phyloP scores from a whole-genome alignment of 2,113 vertebrate species.

The Calidris pygmaea region DNA sequence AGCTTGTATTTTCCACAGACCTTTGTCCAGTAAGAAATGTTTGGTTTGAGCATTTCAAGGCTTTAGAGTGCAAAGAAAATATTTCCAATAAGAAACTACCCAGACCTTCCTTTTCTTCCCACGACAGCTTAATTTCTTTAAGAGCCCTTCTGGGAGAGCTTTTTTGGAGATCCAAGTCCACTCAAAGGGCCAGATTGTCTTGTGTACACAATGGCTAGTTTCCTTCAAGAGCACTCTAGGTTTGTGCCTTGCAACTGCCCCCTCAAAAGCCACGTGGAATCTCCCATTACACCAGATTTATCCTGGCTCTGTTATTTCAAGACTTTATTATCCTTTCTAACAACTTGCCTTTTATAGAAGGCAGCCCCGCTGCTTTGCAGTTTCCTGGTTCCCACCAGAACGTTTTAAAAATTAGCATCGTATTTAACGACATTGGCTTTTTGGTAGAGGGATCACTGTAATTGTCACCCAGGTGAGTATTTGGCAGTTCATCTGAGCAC shows the following conservation, averaged over 20 bases:
- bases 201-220: background rate
- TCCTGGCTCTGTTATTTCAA: slow-evolving; percentile 22
- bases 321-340: slow-evolving; percentile 24
- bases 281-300: background rate
- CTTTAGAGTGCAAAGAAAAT: slow-evolving; percentile 38
- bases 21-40: slow-evolving; percentile 22
- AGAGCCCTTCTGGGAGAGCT: slow-evolving; percentile 45
- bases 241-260: background rate
- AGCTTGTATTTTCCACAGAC: background rate
- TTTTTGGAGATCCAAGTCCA: background rate
- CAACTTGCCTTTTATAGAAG: slow-evolving; percentile 56
- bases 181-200: background rate
- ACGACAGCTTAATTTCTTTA: slow-evolving; percentile 44
- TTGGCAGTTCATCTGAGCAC: background rate
- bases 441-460: background rate
- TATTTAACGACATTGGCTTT: background rate
- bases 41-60: slow-evolving; percentile 26
- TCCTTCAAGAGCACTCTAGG: background rate
- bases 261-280: background rate
- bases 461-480: background rate
- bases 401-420: background rate
- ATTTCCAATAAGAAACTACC: slow-evolving; percentile 9
- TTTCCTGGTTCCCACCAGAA: slow-evolving; percentile 59
- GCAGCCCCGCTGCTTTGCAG: background rate
- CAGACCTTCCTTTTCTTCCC: slow-evolving; percentile 51